Percentiles rank a stretch among this genome's conserved stretches.
Evolutionary conservation across 2,113 vertebrate genomes (phyloP).

Genomic region (Leptobrachium leishanense): DNA sequence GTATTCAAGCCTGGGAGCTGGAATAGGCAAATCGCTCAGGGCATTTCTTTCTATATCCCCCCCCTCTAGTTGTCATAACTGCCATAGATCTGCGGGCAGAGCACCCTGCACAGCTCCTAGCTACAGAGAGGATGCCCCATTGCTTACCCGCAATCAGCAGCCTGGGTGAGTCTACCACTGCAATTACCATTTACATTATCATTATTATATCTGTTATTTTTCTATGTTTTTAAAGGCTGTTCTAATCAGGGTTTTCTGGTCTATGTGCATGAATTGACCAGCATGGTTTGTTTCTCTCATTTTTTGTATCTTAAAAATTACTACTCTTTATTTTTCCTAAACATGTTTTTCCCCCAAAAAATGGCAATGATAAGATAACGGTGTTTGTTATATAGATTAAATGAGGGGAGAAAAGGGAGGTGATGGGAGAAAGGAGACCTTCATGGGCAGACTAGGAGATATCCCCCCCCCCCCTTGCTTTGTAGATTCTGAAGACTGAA

Average conservation of each 20-base stretch:
- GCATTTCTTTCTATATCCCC: not conserved
- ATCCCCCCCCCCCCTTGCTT: not conserved
- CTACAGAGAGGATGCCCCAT: not conserved
- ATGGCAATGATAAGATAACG: not conserved
- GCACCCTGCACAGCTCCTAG: not conserved
- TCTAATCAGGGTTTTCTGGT: not conserved
- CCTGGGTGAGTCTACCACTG: not conserved
- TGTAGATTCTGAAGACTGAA: not conserved
- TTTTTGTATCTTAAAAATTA: too few species aligned
- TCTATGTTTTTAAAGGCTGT: too few species aligned
- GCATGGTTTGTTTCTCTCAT: not conserved
- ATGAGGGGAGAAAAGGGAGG: not conserved
- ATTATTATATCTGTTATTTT: too few species aligned
- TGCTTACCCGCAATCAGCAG: not conserved
- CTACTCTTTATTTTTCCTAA: not conserved
- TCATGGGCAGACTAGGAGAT: not conserved
- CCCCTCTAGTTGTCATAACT: not conserved
- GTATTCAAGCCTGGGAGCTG: conserved; percentile 26
- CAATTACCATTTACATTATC: too few species aligned
- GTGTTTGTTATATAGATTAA: not conserved
- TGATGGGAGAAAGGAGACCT: not conserved
- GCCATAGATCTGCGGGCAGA: not conserved
- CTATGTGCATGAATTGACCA: not conserved
- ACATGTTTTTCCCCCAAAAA: not conserved
- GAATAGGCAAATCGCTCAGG: conserved; percentile 17